Base-by-base conservation (phyloP, 2,113 vertebrate species). In the Aythya baeri region DNA sequence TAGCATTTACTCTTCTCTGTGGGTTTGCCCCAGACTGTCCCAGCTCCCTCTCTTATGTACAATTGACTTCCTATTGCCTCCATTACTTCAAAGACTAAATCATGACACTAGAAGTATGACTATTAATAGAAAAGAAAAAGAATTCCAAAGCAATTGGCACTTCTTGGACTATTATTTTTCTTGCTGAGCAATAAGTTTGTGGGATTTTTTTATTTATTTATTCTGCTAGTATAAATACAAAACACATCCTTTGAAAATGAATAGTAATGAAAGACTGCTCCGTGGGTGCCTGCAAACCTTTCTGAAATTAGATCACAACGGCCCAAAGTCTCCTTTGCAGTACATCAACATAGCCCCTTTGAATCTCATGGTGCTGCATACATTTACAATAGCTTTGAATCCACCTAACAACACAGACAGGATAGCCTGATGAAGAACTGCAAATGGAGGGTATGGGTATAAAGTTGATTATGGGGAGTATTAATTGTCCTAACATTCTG, bases 111-210 rank as follows among this genome's bases (percentile, higher is more conserved):
- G 31, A 83, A 83, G 11, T 31, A 34, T 22, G 26, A 26, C n/a
- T 86, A 86, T 83, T 71, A 94, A 86, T 20, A 88, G 76, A 78
- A 78, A 88, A 87, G n/a, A 59, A 83, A 87, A 95, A 75, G 13
- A 20, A 80, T 84, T 34, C 5, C 61, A 83, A 38, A 80, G 71
- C 9, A 90, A 72, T 8, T 34, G 84, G 13, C 2, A 46, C 21
- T 44, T 78, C 46, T 73, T 81, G 62, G 25, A 62, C 31, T 91
- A 27, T 54, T 89, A 11, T 88, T 93, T 88, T 91, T 79, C 22
- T 93, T 86, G 36, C 61, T 77, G 57, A 94, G 55, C 18, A 68
- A 93, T 59, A 74, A 3, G 18, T 71, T 62, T 73, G 50, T 62
- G 36, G 21, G 27, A 31, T 18, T 41, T 13, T 27, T 32, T 32